Conservation (phyloP, 2,888 invertebrate genomes). For the Athalia cordata region DNA sequence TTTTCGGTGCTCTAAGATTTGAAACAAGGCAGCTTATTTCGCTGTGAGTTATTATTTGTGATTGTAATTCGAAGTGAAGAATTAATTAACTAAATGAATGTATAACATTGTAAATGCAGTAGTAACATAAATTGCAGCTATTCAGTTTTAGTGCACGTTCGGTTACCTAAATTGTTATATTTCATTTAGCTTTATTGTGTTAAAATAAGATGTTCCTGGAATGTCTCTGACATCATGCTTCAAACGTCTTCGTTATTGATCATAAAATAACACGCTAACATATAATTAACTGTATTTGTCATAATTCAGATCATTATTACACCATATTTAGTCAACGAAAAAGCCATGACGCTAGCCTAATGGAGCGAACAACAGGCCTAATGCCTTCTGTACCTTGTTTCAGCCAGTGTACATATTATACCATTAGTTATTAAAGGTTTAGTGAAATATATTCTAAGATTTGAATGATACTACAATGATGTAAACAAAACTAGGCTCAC, state of each 20-base stretch:
- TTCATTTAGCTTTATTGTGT: conserved; percentile 2
- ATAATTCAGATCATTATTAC: conserved; percentile 22
- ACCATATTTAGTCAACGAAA: conserved; percentile 52
- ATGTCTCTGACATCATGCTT: conserved; percentile 18
- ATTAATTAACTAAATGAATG: neutral
- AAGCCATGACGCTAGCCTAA: conserved; percentile 65
- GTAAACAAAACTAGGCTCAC: conserved; percentile 53
- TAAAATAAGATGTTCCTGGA: conserved; percentile 22
- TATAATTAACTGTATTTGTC: conserved; percentile 25
- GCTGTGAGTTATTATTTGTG: conserved; percentile 1
- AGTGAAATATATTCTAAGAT: conserved; percentile 50
- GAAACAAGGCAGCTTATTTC: no score
- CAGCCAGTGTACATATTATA: conserved; percentile 69
- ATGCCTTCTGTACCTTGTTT: conserved; percentile 67
- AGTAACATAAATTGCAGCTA: neutral
- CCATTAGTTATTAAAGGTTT: conserved; percentile 63
- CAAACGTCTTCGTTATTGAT: neutral
- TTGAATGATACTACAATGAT: conserved; percentile 34
- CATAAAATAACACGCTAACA: conserved; percentile 19
- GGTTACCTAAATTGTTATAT: conserved; percentile 4
- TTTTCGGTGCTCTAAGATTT: no score
- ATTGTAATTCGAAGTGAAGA: neutral
- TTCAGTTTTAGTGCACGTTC: neutral
- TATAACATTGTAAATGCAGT: no score
- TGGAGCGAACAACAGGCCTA: conserved; percentile 66